Base-by-base conservation (phyloP, 2,113 vertebrate genomes). In the Heliornis fulica region DNA sequence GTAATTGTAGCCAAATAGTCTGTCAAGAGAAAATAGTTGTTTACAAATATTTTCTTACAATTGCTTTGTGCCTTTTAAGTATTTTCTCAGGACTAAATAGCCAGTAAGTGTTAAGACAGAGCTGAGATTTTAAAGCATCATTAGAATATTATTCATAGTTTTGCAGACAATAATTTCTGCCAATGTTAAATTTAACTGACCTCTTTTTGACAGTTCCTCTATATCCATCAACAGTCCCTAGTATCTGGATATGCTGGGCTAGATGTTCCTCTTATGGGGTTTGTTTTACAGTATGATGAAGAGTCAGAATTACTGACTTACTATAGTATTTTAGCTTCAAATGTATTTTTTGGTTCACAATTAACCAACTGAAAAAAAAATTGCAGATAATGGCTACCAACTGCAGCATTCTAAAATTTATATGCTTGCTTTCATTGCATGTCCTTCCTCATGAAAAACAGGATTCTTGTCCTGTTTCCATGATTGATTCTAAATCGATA, bases 1-100 rank as follows among this genome's bases (percentile, higher is more conserved):
- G 72, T 92, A 95, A 90, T 94, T 95, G 86, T 94, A 86, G 79
- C 81, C 90, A 90, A 96, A 88, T 86, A 88, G 83, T 93, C 85
- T 97, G 93, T 95, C 85, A 81, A 83, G 87, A 92, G 82, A 96
- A 96, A 96, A 96, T 90, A 86, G 83, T 69, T 96, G 76, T 95
- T 96, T 93, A 87, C 5, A 0, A 66, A 81, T 88, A 43, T 83
- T 95, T 84, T 78, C 71, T 86, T 94, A 75, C 94, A 93, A 94
- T 90, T 88, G 46, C 68, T 74, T 92, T 64, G 17, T 88, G 60
- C 32, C 80, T 95, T 94, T 86, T 60, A 78, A 95, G 80, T 79
- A 41, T 66, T 94, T 89, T 96, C 64, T 59, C 29, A 53, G 79
- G 60, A 77, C 82, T 90, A 79, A 92, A 80, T 85, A 77, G 89